These are phyloP conservation scores for Dryobates pubescens DNA, from an alignment of 2,797 vertebrate genomes.

Conservation along the genomic window DNA sequence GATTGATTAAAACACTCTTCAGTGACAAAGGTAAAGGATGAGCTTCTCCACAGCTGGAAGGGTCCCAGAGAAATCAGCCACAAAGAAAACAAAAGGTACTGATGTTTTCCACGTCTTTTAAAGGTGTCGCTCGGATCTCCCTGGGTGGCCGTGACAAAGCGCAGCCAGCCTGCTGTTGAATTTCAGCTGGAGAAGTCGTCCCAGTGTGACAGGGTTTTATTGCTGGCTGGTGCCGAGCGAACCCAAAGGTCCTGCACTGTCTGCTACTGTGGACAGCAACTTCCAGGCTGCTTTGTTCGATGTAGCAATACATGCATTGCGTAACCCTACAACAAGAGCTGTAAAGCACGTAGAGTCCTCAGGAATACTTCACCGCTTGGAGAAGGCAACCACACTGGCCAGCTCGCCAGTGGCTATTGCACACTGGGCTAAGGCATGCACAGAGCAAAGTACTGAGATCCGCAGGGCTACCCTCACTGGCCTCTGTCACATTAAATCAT, in stretches of 20 bases:
- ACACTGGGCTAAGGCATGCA: accelerated
- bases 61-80: neutral
- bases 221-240: neutral
- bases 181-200: accelerated
- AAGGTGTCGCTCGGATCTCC: neutral
- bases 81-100: neutral
- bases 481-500: neutral
- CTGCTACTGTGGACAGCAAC: neutral
- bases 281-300: too few species aligned
- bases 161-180: neutral
- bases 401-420: neutral
- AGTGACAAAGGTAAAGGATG: neutral
- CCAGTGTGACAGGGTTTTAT: too few species aligned
- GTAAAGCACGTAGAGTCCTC: accelerated
- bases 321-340: too few species aligned
- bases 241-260: neutral
- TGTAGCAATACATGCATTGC: accelerated
- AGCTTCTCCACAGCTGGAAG: neutral
- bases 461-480: too few species aligned
- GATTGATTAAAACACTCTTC: neutral
- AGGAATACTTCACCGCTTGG: too few species aligned
- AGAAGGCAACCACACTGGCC: accelerated
- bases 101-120: neutral
- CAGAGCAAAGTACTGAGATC: neutral
- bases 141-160: too few species aligned